These are phyloP conservation scores for Podilymbus podiceps DNA, from an alignment of 2,113 vertebrate genomes.

Conservation along the genomic window DNA sequence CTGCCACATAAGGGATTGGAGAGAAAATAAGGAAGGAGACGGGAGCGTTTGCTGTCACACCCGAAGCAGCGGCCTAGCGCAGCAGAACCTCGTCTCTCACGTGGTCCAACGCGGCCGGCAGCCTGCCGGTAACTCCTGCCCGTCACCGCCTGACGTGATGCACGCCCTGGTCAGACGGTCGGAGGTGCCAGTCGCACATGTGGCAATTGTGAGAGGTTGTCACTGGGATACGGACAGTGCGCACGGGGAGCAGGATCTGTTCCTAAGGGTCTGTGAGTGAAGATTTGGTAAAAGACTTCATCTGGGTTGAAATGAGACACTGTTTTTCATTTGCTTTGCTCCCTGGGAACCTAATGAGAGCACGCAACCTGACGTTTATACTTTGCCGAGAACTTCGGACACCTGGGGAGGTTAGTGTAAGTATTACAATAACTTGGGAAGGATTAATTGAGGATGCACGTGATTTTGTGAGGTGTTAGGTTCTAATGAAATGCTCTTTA, in stretches of 20 bases:
- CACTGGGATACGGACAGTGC: rapidly evolving
- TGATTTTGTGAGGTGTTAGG: slow-evolving; percentile 8
- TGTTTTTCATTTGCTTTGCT: neutral
- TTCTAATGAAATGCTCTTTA: slow-evolving; percentile 44
- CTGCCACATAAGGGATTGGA: neutral
- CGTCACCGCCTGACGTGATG: neutral
- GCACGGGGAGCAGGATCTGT: neutral
- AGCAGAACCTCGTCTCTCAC: neutral
- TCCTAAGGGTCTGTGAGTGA: neutral
- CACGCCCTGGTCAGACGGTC: rapidly evolving
- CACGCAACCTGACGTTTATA: neutral
- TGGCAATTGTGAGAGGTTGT: neutral
- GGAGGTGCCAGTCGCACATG: neutral
- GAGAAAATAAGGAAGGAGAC: neutral
- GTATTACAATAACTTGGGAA: neutral
- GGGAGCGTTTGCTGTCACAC: neutral
- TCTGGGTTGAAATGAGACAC: neutral
- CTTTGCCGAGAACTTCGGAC: neutral
- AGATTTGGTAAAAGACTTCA: neutral
- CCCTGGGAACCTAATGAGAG: neutral
- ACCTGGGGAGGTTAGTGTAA: neutral
- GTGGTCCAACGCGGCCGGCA: neutral
- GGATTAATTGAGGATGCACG: neutral
- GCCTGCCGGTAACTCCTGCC: neutral
- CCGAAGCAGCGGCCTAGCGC: neutral